phyloP scores from a whole-genome alignment of 2,888 invertebrate genomes.

The Julus scandinavius region DNA sequence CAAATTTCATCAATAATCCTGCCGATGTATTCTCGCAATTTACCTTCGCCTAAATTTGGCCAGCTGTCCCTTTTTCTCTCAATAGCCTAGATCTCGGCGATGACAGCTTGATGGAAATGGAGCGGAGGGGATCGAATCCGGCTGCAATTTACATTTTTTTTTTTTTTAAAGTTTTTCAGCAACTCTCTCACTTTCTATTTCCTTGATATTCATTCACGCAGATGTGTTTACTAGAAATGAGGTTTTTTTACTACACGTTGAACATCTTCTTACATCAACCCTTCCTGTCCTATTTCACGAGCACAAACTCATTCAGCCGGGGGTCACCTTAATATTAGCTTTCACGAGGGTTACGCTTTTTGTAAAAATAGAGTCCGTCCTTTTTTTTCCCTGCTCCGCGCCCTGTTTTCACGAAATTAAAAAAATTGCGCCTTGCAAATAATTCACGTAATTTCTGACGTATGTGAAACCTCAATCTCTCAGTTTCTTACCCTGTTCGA shows the following conservation, averaged over 20 bases:
- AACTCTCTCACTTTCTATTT: not conserved
- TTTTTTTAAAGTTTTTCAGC: not conserved
- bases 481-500: not conserved
- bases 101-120: slow-evolving; percentile 19
- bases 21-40: no score
- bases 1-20: no score
- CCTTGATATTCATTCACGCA: not conserved
- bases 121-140: not conserved
- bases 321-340: slow-evolving; percentile 29
- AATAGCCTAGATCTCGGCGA: not conserved
- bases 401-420: not conserved
- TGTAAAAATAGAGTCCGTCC: not conserved
- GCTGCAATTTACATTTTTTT: not conserved
- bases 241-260: not conserved
- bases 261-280: not conserved
- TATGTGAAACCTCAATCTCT: not conserved
- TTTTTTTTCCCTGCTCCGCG: not conserved
- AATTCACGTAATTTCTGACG: slow-evolving; percentile 1
- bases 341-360: not conserved
- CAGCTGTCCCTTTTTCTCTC: not conserved
- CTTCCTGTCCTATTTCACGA: slow-evolving; percentile 12
- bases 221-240: not conserved
- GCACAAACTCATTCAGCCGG: not conserved
- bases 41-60: no score
- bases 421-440: not conserved